A percentile compares a stretch with the other conserved stretches of the same genome.
Conservation (phyloP, 2,888 invertebrate genomes). For the Syrphus vitripennis region DNA sequence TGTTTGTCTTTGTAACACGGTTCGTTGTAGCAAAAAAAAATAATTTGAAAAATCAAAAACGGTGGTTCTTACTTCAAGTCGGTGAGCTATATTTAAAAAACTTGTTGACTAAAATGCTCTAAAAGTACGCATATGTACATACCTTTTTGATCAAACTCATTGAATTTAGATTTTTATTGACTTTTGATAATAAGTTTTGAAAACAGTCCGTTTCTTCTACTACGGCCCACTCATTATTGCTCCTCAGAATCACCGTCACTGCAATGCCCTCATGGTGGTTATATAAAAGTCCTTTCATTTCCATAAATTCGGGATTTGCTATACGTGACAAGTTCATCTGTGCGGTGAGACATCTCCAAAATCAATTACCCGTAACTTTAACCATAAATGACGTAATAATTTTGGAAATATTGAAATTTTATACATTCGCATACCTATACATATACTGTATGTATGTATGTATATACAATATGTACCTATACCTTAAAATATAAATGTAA, state of each 20-base stretch:
- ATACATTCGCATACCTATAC: background rate
- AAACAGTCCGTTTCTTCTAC: too few relatives aligned
- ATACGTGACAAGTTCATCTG: constrained; percentile 33
- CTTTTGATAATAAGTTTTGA: too few relatives aligned
- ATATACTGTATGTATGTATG: background rate
- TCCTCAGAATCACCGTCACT: background rate
- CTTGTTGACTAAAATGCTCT: too few relatives aligned
- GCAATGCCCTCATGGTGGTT: too few relatives aligned
- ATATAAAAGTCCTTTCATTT: background rate
- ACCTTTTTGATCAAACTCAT: too few relatives aligned
- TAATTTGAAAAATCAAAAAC: too few relatives aligned
- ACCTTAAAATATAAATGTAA: background rate
- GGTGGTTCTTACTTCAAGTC: too few relatives aligned
- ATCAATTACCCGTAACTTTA: constrained; percentile 41
- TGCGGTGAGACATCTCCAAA: constrained; percentile 45
- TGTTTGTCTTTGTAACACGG: too few relatives aligned
- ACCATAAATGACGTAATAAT: background rate
- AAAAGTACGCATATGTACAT: too few relatives aligned
- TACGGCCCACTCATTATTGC: background rate
- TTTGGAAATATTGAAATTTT: background rate
- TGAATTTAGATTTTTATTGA: too few relatives aligned
- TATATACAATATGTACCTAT: background rate
- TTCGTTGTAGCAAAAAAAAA: too few relatives aligned
- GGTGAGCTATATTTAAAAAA: too few relatives aligned
- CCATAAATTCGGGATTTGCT: background rate